These are phyloP conservation scores for Stigmatopora nigra DNA, from an alignment of 2,113 vertebrate species.

Conservation along the genomic window DNA sequence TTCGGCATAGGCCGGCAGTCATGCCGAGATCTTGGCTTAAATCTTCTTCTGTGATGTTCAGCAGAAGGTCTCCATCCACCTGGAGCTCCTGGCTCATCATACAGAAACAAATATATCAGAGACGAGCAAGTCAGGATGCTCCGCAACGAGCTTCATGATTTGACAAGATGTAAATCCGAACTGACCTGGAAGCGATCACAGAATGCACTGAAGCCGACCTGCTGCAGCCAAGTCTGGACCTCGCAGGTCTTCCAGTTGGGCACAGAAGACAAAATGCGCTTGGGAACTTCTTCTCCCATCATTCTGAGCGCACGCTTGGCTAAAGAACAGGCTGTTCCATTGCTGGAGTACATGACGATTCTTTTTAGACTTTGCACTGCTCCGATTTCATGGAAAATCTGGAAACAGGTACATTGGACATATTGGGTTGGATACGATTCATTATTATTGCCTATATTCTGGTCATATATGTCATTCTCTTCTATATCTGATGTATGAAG, in stretches of 20 bases:
- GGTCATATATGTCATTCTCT: not conserved
- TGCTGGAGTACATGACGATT: conserved; percentile 88
- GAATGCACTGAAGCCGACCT: conserved; percentile 83
- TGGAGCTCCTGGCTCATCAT: conserved; percentile 75
- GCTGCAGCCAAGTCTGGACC: conserved; percentile 93
- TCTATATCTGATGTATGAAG: not conserved
- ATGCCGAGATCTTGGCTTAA: conserved; percentile 80
- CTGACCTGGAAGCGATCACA: conserved; percentile 81
- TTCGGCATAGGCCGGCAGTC: conserved; percentile 79
- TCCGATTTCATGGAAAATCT: conserved; percentile 94
- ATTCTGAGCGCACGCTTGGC: conserved; percentile 81
- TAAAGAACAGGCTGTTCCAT: conserved; percentile 79
- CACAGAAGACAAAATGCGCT: conserved; percentile 80
- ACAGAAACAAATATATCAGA: not conserved
- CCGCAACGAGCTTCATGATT: not conserved
- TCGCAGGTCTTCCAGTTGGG: conserved; percentile 91
- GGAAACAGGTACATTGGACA: not conserved
- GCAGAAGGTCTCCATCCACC: conserved; percentile 90
- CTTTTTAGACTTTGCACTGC: conserved; percentile 91
- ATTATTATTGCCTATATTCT: not conserved
- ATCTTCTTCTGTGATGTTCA: conserved; percentile 83
- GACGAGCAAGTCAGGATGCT: too few relatives aligned
- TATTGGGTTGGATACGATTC: not conserved
- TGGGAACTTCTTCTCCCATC: conserved; percentile 86
- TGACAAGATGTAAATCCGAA: not conserved